A percentile compares a stretch with the other conserved stretches of the same genome.
Conservation (phyloP, 2,797 vertebrate species). For the Sparus aurata region DNA sequence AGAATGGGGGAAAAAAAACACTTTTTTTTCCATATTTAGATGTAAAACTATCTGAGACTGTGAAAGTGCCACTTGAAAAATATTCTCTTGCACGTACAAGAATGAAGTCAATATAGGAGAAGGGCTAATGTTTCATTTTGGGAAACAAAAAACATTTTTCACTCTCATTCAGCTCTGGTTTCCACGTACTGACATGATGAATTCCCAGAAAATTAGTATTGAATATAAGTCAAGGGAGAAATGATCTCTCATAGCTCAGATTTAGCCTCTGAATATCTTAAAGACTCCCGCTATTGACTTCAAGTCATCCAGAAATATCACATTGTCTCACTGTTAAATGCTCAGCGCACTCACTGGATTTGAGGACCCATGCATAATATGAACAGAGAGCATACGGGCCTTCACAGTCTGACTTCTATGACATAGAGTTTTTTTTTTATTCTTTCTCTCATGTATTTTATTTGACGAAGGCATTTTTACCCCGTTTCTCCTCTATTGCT, state of each 20-base stretch:
- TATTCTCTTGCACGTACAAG: slow-evolving; percentile 1
- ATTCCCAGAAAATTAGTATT: slow-evolving; percentile 66
- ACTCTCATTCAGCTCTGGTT: slow-evolving; percentile 44
- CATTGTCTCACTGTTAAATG: slow-evolving; percentile 65
- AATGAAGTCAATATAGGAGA: slow-evolving; percentile 23
- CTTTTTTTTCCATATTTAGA: slow-evolving; percentile 13
- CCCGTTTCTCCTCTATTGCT: slow-evolving; percentile 47
- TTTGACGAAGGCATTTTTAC: slow-evolving; percentile 58
- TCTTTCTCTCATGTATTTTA: slow-evolving; percentile 47
- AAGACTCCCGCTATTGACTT: slow-evolving; percentile 54
- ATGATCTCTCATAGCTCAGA: slow-evolving; percentile 58
- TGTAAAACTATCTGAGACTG: slow-evolving; percentile 35
- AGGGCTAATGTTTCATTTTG: slow-evolving; percentile 43
- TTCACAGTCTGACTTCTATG: slow-evolving; percentile 58
- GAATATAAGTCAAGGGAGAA: slow-evolving; percentile 60
- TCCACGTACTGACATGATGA: slow-evolving; percentile 54
- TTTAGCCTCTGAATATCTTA: slow-evolving; percentile 58
- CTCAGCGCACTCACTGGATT: slow-evolving; percentile 37
- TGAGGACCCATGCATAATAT: slow-evolving; percentile 52
- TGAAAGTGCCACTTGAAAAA: slow-evolving; percentile 28
- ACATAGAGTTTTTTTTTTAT: slow-evolving; percentile 38
- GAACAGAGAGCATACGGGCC: slow-evolving; percentile 37
- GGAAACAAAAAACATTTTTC: slow-evolving; percentile 56
- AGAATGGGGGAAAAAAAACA: slow-evolving; percentile 18
- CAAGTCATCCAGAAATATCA: slow-evolving; percentile 65